phyloP scores from a whole-genome alignment of 2,888 invertebrate species.

The Cephus spinipes region DNA sequence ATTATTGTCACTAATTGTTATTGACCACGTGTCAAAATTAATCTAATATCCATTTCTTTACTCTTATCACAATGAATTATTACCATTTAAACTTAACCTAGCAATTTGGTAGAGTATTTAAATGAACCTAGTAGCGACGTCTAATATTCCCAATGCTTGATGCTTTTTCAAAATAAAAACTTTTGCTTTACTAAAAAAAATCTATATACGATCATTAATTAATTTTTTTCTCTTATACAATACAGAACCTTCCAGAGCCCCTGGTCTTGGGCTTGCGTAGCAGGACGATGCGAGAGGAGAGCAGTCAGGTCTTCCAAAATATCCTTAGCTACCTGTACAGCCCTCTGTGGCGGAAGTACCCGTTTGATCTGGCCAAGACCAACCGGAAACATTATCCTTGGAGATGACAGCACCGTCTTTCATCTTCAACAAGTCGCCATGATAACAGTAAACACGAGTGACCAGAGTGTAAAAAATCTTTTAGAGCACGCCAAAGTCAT shows the following conservation, averaged over 20 bases:
- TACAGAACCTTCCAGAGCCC: slow-evolving; percentile 66
- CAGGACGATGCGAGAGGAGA: slow-evolving; percentile 76
- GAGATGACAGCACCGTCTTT: slow-evolving; percentile 74
- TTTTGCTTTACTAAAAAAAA: too few relatives aligned
- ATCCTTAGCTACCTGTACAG: slow-evolving; percentile 80
- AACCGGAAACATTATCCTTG: slow-evolving; percentile 77
- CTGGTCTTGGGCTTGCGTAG: slow-evolving; percentile 83
- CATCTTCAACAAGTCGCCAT: slow-evolving; percentile 69
- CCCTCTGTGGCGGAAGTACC: slow-evolving; percentile 78
- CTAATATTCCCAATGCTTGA: too few relatives aligned
- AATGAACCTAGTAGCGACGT: too few relatives aligned
- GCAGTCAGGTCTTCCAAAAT: slow-evolving; percentile 75
- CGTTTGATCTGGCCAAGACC: slow-evolving; percentile 84
- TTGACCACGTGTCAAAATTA: too few relatives aligned
- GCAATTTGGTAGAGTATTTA: too few relatives aligned
- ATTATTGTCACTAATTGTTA: too few relatives aligned
- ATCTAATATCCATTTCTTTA: too few relatives aligned
- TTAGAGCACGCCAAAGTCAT: slow-evolving; percentile 63
- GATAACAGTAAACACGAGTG: slow-evolving; percentile 52
- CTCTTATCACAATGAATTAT: too few relatives aligned
- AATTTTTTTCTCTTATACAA: neutral
- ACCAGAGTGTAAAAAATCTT: slow-evolving; percentile 54
- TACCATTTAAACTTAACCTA: too few relatives aligned
- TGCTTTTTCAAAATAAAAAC: too few relatives aligned
- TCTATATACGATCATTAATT: too few relatives aligned